Evolutionary conservation across 2,113 vertebrate genomes (phyloP), one percentile per base, ranked within the genome.

Genomic region (Macquaria ambigua): DNA sequence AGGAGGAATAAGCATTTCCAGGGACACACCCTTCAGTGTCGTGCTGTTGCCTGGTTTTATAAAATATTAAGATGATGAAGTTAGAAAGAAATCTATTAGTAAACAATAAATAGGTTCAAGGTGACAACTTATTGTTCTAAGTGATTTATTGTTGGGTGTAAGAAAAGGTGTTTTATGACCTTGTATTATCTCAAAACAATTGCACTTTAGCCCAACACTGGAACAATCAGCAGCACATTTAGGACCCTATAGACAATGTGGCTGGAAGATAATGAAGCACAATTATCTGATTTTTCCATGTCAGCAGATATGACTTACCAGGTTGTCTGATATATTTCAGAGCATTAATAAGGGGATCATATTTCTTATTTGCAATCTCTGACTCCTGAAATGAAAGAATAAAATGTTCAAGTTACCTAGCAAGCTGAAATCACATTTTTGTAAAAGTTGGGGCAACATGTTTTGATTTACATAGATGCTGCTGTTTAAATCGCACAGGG

Each of bases 1-100:
- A 0, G 0, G 74, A 0, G 94, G 97, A 70, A 96, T 95, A 43
- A 97, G 91, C 3, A 88, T 96, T 72, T 96, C 87, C 93, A 97
- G 84, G 74, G 87, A 92, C 10, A 94, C 11, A 6, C 43, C 53
- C 4, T 0, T 4, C 70, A 95, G 50, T 0, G 20, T 76, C 1
- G 69, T 83, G 61, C 66, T 90, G 31, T 39, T 92, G 31, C 9
- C 92, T 95, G 52, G 4, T 79, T 77, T 63, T 11, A 78, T 58
- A 14, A 86, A 78, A 86, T 48, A 83, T 83, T 66, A 63, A 85
- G 74, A 52, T 15, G 71, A 52, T 20, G 1, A 76, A n/a, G 18
- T 63, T 2, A 64, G 2, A 0, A 25, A 25, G 0, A 25, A 16
- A n/a, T 15, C 5, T 50, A 10, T 56, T n/a, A 62, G 50, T 23